Base-by-base conservation (phyloP, 2,797 vertebrate genomes). In the Rhinatrema bivittatum region DNA sequence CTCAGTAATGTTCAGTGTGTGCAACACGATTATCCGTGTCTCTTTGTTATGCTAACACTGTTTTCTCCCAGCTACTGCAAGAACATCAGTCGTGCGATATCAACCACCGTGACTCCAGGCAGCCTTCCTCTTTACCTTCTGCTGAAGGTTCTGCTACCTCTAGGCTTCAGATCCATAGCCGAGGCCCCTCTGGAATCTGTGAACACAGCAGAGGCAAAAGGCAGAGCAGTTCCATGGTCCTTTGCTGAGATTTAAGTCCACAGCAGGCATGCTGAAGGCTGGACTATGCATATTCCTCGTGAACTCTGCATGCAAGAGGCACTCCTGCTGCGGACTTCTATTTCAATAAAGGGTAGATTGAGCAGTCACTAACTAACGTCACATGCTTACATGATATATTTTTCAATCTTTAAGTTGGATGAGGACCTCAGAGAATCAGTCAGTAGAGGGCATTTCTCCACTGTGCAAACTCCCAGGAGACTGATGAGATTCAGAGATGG, bases 121-220 rank as follows among this genome's bases (percentile, higher is more conserved):
- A 70, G 53, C 51, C 57, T 51, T 65, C 57, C 45, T 60, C 64
- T 63, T 60, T 46, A 42, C 42, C 45, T 70, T 70, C 66, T 60
- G 61, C 56, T 68, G 69, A 65, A 63, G 65, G 71, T 63, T 61
- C 66, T 68, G 50, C 56, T 22, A 56, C 37, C 48, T 52, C 46
- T 68, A 48, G 32, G 42, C 32, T 29, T 53, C 18, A 61, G 36
- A 42, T 48, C 51, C 55, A 70, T 25, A 67, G 50, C 48, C 21
- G 3, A 79, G 68, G 56, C 50, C 42, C 28, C 65, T 56, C 50
- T 46, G 47, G 48, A 64, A 67, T 59, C 60, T 62, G 64, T 19
- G 34, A 60, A 68, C 34, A 72, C 31, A 72, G 44, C 32, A 74
- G 60, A 67, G 62, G 66, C 43, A 71, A 74, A 76, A 68, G 42